These are phyloP conservation scores for Vulpes vulpes DNA, from an alignment of 2,113 vertebrate species.

Conservation along the genomic window DNA sequence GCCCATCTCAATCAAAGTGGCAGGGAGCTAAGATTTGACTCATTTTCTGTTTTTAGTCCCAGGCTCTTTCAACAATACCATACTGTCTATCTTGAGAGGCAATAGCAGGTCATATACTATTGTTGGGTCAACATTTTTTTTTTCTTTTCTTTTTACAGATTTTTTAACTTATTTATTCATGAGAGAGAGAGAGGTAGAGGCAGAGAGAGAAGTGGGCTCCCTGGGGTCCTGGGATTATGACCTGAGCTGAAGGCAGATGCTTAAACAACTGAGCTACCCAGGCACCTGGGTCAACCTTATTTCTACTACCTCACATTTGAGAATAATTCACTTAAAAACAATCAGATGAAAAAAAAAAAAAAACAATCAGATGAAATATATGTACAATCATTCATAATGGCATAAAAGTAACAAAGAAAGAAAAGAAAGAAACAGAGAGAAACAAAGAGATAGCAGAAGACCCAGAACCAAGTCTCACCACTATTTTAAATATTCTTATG, in stretches of 20 bases:
- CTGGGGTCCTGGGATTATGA: too few relatives aligned
- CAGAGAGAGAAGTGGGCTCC: too few relatives aligned
- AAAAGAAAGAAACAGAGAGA: background rate
- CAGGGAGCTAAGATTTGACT: background rate
- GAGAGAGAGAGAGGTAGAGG: too few relatives aligned
- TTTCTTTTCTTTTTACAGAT: too few relatives aligned
- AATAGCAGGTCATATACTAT: background rate
- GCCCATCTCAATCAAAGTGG: background rate
- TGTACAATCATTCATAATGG: background rate
- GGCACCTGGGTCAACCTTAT: background rate
- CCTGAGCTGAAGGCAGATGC: too few relatives aligned
- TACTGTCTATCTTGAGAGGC: background rate
- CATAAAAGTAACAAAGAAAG: background rate
- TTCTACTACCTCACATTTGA: background rate
- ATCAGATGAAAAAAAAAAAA: background rate
- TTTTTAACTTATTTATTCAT: too few relatives aligned
- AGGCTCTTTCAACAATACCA: background rate
- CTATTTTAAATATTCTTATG: background rate
- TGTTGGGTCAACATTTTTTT: background rate
- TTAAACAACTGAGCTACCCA: too few relatives aligned
- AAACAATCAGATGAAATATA: constrained; percentile 12
- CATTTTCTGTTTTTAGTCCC: background rate
- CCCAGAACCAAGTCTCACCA: background rate
- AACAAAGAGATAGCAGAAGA: background rate
- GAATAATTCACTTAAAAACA: constrained; percentile 35